A percentile compares a stretch with the other conserved stretches of the same genome.
Evolutionary conservation across 92 coral and sea anemone genomes (phyloP).

Genomic region (Porites divaricata): DNA sequence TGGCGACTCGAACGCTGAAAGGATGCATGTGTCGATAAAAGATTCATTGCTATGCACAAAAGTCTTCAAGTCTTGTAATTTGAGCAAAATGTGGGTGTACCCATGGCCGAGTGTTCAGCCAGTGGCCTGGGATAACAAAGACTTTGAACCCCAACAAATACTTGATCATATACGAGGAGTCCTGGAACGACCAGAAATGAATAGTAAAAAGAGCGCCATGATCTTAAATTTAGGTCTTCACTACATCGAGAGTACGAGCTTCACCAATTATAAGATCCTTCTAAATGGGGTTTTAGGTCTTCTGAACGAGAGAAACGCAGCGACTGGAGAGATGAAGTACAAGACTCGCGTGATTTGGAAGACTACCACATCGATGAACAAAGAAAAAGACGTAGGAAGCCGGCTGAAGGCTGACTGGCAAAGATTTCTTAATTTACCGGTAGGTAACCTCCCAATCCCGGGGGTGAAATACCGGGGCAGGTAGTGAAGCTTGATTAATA

Average conservation of each 20-base stretch:
- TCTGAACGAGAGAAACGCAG: constrained; percentile 43
- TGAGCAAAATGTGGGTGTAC: constrained; percentile 89
- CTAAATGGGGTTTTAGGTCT: constrained; percentile 56
- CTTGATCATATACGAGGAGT: constrained; percentile 49
- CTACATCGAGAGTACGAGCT: constrained; percentile 66
- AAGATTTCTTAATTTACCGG: constrained; percentile 80
- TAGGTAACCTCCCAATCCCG: constrained; percentile 21
- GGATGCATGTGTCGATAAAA: constrained; percentile 60
- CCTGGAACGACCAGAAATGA: constrained; percentile 77
- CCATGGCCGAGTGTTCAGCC: constrained; percentile 54
- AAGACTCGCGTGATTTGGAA: constrained; percentile 80
- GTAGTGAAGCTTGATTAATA: not conserved
- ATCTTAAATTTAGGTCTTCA: constrained; percentile 86
- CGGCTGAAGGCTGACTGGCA: constrained; percentile 69
- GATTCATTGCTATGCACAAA: constrained; percentile 66
- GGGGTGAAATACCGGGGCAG: not conserved
- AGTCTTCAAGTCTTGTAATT: constrained; percentile 75
- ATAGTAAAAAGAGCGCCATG: constrained; percentile 73
- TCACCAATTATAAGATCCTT: constrained; percentile 61
- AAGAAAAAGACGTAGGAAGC: constrained; percentile 78
- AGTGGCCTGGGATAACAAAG: constrained; percentile 65
- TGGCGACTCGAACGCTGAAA: constrained; percentile 92
- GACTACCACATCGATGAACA: constrained; percentile 81
- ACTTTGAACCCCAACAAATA: constrained; percentile 68
- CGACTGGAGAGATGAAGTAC: constrained; percentile 34